Evolutionary conservation across 2,888 invertebrate genomes (phyloP), one percentile per base, ranked within the genome.

Genomic region (Meta bourneti): DNA sequence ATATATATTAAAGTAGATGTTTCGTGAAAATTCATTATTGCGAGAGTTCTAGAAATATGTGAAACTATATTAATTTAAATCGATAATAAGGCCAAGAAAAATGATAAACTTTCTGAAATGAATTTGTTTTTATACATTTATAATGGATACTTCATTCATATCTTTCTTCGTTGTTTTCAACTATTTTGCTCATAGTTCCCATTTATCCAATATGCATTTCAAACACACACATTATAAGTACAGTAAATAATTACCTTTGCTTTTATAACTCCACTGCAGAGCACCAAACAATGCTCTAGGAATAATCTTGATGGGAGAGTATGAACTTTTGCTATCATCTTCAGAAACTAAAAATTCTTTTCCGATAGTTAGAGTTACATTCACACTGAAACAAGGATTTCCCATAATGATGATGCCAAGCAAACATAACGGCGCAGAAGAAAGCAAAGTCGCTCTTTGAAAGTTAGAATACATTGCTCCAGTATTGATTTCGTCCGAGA

Each of bases 211-310:
- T 13, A 61, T 54, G 6, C 0, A 61, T 61, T 61, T 61, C 11
- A 7, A 16, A 16, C 5, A 61, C 16, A 9, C 61, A 61, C 7
- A 61, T 16, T 61, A 11, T 7, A 61, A 61, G 8, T 61, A 61
- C 6, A 61, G 61, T 61, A 61, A 61, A 52, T 51, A 51, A n/a
- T 78, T 84, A 84, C 84, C 75, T 84, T 13, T 74, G 54, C 48
- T 72, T 9, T 51, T 78, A 48, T 74, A 54, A n/a, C 54, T 84
- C 84, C 84, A 75, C n/a, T 72, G 72, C n/a, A 84, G 7, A 5
- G 75, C 84, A 16, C 75, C 75, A 34, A 84, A 75, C 48, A 84
- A 52, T n/a, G 84, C 84, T 84, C 74, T 74, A 8, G 84, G 78
- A 52, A n/a, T 61, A 34, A 84, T 75, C 20, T 84, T 84, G 34